Evolutionary conservation across 2,113 vertebrate species (phyloP), one percentile per base, ranked within the genome.

Genomic region (Hippocampus mohnikei): DNA sequence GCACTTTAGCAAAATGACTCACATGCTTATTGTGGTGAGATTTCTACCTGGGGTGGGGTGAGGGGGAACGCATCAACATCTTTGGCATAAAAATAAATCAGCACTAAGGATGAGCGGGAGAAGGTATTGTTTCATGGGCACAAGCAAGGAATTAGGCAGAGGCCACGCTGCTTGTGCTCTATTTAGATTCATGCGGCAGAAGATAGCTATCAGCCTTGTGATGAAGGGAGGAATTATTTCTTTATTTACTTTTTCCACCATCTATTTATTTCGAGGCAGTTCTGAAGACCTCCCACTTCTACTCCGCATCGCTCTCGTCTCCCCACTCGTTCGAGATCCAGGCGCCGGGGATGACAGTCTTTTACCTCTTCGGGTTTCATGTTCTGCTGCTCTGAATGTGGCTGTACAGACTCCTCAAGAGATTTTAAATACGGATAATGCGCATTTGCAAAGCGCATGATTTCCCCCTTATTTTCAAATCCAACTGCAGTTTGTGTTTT

Each of bases 251-350:
- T 65, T 37, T 48, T 65, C n/a, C 73, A 84, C 79, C 79, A 85
- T 84, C 87, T 88, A 88, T 88, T 88, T 88, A 91, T 91, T 89
- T 90, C 91, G 89, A 88, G 91, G 85, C 85, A 77, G 82, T 88
- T 91, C 90, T 90, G 85, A 91, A 92, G 85, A 90, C 89, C 90
- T 78, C 90, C 89, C 90, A 92, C 89, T 82, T 88, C 84, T 89
- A 87, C 86, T 91, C 86, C 83, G 86, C 83, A 87, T 87, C 85
- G 69, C 86, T 74, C 83, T 85, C 80, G 80, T 88, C 84, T 88
- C 79, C 73, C 85, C 81, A 82, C 77, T 85, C 63, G 73, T 84
- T 89, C 72, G 77, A 79, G 85, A 89, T 88, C 85, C 76, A 61
- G 81, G 78, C 87, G 75, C 86, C 81, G 75, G 86, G 74, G 83